Conservation (phyloP, 1,140 invertebrate genomes). For the Apis florea region DNA sequence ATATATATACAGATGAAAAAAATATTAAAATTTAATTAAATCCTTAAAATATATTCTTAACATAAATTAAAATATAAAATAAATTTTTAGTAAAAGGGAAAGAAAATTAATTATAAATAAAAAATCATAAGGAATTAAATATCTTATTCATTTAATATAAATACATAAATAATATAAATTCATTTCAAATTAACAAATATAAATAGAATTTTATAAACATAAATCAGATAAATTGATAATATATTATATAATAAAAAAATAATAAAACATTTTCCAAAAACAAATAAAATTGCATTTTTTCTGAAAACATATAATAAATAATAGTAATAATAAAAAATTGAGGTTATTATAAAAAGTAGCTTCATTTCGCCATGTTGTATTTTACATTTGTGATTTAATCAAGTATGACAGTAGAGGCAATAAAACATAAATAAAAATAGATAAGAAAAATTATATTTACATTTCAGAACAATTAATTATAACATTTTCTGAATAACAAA, state of each 20-base stretch:
- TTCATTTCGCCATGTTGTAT: constrained; percentile 53
- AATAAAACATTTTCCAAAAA: constrained; percentile 26
- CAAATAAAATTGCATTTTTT: constrained; percentile 23
- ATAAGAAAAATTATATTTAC: background rate
- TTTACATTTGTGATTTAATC: constrained; percentile 41
- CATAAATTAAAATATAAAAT: background rate
- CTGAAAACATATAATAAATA: background rate
- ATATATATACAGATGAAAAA: background rate
- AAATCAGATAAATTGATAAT: background rate
- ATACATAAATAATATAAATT: background rate
- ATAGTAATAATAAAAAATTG: constrained; percentile 15
- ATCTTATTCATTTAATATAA: background rate
- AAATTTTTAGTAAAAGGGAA: background rate
- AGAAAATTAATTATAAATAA: background rate
- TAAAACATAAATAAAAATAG: constrained; percentile 35
- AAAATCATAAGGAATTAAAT: background rate
- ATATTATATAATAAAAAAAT: background rate
- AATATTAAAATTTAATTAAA: background rate
- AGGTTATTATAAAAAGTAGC: constrained; percentile 50
- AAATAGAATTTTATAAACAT: background rate
- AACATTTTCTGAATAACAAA: background rate
- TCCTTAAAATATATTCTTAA: background rate
- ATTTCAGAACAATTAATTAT: background rate
- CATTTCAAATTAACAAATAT: constrained; percentile 17
- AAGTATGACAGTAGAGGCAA: constrained; percentile 21